Evolutionary conservation across 2,113 vertebrate species (phyloP), one percentile per base, ranked within the genome.

Genomic region (Tinamus guttatus): DNA sequence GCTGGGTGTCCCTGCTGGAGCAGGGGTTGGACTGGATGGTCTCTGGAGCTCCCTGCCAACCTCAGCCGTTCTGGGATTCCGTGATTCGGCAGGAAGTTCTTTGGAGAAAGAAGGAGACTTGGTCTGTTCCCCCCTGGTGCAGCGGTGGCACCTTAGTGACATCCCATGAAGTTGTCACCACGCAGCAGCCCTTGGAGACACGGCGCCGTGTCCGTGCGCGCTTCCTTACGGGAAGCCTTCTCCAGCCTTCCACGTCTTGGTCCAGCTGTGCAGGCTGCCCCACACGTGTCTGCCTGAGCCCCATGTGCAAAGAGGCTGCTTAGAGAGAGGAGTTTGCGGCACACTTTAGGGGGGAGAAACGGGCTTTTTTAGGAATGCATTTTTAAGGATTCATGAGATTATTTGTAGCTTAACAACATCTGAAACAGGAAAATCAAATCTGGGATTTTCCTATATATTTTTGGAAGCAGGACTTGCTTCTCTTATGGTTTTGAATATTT

Each of bases 151-250:
- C 10, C 1, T 0, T 1, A 28, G 47, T 65, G 85, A 2, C 49
- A 27, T 11, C 67, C 67, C 59, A 9, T 14, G 4, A 16, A 47
- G 28, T 11, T 3, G 19, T 49, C 83, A 19, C 17, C 4, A 1
- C 14, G 0, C 2, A 2, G 24, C 7, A 0, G 5, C 5, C 47
- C 32, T 12, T 21, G 58, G n/a, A 22, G 25, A 4, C 24, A 3
- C 27, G 36, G 59, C 63, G 27, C 49, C 1, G 0, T 11, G 9
- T 0, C n/a, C n/a, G n/a, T n/a, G n/a, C n/a, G n/a, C n/a, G n/a
- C 36, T 7, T 12, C 30, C 36, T 30, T 21, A 3, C 1, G 51
- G n/a, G 30, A 92, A 56, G 9, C 22, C 34, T 25, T 0, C 51
- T 54, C 3, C 0, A 0, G 17, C 56, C 38, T 62, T 2, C 62